Evolutionary conservation across 2,888 invertebrate species (phyloP).

Genomic region (Ectemnius lituratus): DNA sequence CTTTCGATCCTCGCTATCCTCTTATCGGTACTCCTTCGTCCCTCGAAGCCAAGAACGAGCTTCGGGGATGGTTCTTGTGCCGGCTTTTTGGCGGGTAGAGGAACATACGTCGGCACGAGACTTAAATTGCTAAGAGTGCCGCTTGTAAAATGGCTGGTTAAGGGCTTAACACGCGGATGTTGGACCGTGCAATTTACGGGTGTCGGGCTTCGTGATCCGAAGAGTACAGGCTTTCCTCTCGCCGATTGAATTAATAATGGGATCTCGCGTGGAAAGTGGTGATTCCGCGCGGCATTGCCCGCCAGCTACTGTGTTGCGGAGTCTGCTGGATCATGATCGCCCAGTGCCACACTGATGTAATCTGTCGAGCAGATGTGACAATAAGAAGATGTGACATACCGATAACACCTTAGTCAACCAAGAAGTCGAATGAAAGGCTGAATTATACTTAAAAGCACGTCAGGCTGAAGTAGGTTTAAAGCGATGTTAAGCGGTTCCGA

Average conservation of each 20-base stretch:
- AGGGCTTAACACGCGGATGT: neutral
- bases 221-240: neutral
- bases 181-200: neutral
- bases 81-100: neutral
- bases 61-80: neutral
- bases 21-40: neutral
- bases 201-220: neutral
- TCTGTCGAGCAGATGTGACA: too few relatives aligned
- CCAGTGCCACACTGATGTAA: too few relatives aligned
- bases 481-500: too few relatives aligned
- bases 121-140: neutral
- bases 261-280: neutral
- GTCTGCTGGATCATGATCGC: too few relatives aligned
- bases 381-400: too few relatives aligned
- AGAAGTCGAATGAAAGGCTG: too few relatives aligned
- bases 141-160: too few relatives aligned
- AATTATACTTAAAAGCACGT: too few relatives aligned
- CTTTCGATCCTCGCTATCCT: neutral
- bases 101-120: neutral
- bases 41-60: neutral
- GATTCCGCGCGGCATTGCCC: neutral
- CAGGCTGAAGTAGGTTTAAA: too few relatives aligned
- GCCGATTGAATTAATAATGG: constrained; percentile 1
- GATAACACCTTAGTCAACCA: too few relatives aligned
- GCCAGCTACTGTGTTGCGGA: too few relatives aligned